Evolutionary conservation across 2,888 invertebrate genomes (phyloP), one percentile per base, ranked within the genome.

Genomic region (Disparrhopalites patrizii): DNA sequence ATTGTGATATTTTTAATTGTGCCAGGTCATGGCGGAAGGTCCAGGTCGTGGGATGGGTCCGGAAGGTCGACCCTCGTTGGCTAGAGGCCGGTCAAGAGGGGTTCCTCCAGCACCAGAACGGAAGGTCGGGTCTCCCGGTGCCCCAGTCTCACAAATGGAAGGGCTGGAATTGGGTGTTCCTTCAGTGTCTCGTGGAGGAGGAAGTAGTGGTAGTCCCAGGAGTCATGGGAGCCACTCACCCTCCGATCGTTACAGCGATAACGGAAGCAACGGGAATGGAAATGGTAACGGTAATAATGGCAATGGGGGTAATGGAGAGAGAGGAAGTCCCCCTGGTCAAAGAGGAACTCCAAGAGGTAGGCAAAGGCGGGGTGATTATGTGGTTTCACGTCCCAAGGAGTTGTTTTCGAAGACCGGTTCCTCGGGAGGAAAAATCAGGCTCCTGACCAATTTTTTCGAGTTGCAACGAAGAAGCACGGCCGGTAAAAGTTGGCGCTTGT

Each of bases 391-490:
- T n/a, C 47, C 47, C 15, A 47, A 55, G 18, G 62, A 50, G 1
- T 7, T 54, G 3, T 52, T 18, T 23, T 25, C 47, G 13, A 68
- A 68, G 20, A 54, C 43, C 18, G 89, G 89, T 0, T 51, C 47
- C 0, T 69, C 77, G 25, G 89, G 90, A 0, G 73, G 66, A 0
- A 77, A 76, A 0, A 74, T 88, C 0, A 76, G 79, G 47, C 72
- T 91, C 0, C 68, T 79, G 1, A 82, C 89, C 0, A 92, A 92
- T 76, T 91, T 88, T 71, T 91, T 89, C 71, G 81, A 83, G 0
- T 77, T 91, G 0, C 61, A 86, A 0, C 83, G 85, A 1, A 72
- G 73, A 15, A 38, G 30, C 30, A 1, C 36, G 20, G n/a, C 20
- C 5, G 64, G 55, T 10, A 82, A 83, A 0, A 81, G 86, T 55